Evolutionary conservation across 2,797 vertebrate species (phyloP).

Genomic region (Erpetoichthys calabaricus): DNA sequence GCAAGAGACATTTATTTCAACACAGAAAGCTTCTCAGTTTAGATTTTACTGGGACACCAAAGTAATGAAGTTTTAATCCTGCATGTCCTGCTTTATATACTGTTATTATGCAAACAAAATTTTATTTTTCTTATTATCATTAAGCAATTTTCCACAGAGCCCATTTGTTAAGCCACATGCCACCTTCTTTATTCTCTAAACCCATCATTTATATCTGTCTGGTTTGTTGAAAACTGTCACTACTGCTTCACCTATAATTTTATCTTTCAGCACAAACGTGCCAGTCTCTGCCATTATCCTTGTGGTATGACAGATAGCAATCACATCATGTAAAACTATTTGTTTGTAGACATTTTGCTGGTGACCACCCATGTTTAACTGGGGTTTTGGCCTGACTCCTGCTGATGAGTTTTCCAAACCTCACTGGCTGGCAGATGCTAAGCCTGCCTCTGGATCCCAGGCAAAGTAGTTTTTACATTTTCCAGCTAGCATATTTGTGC

Average conservation of each 20-base stretch:
- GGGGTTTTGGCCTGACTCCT: slow-evolving; percentile 27
- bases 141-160: too few species aligned
- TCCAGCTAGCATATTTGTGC: slow-evolving; percentile 26
- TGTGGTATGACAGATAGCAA: slow-evolving; percentile 31
- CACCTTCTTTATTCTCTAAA: too few species aligned
- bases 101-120: too few species aligned
- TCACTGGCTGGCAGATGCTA: slow-evolving; percentile 29
- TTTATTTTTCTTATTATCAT: too few species aligned
- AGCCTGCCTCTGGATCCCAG: slow-evolving; percentile 7
- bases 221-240: slow-evolving; percentile 25
- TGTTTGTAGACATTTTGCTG: slow-evolving; percentile 36
- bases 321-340: slow-evolving; percentile 51
- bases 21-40: too few species aligned
- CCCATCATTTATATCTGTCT: slow-evolving; percentile 16
- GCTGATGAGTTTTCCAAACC: slow-evolving; percentile 75
- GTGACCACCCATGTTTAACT: slow-evolving; percentile 56
- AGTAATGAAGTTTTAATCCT: too few species aligned
- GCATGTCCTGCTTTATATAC: too few species aligned
- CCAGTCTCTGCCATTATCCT: slow-evolving; percentile 24
- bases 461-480: slow-evolving; percentile 8
- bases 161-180: too few species aligned
- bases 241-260: slow-evolving; percentile 31
- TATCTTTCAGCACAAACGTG: slow-evolving; percentile 36
- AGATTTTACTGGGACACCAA: too few species aligned
- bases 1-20: too few species aligned